Percentiles rank a stretch among this genome's conserved stretches.
These are phyloP conservation scores for Strix occidentalis DNA, from an alignment of 2,797 vertebrate genomes.

Conservation along the genomic window DNA sequence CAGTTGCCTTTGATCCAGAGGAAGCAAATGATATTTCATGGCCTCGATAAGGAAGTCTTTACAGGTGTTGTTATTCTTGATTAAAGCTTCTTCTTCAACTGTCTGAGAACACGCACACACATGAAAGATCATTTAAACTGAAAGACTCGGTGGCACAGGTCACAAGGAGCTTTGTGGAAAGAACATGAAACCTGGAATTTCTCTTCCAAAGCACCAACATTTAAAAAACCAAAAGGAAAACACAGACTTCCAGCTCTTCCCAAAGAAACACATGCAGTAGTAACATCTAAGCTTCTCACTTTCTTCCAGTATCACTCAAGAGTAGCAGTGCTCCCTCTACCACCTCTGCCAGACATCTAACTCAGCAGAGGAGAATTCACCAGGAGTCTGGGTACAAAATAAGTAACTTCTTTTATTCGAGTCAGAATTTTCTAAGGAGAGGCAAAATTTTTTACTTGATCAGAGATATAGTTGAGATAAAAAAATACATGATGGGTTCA, in stretches of 20 bases:
- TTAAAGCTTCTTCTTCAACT: constrained; percentile 94
- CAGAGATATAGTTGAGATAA: background rate
- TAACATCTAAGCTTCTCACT: background rate
- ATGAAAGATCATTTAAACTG: background rate
- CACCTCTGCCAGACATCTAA: background rate
- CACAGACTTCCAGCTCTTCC: background rate
- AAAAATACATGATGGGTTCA: background rate
- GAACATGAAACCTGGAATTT: background rate
- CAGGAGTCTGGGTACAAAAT: background rate
- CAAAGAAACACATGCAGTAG: background rate
- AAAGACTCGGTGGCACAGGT: background rate
- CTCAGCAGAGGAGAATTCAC: background rate
- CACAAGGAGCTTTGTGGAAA: background rate
- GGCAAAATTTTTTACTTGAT: background rate
- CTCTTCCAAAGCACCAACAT: background rate
- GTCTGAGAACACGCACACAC: constrained; percentile 78
- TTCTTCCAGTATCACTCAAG: background rate
- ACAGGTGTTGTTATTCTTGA: constrained; percentile 98
- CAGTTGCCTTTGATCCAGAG: constrained; percentile 91
- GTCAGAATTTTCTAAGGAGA: background rate
- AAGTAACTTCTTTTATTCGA: background rate
- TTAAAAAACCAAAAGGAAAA: background rate
- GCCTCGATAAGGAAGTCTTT: constrained; percentile 98
- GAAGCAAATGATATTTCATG: constrained; percentile 97
- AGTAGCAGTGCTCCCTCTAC: background rate